A percentile compares a stretch with the other conserved stretches of the same genome.
These are phyloP conservation scores for Ceyx margarethae DNA, from an alignment of 2,113 vertebrate species.

Conservation along the genomic window DNA sequence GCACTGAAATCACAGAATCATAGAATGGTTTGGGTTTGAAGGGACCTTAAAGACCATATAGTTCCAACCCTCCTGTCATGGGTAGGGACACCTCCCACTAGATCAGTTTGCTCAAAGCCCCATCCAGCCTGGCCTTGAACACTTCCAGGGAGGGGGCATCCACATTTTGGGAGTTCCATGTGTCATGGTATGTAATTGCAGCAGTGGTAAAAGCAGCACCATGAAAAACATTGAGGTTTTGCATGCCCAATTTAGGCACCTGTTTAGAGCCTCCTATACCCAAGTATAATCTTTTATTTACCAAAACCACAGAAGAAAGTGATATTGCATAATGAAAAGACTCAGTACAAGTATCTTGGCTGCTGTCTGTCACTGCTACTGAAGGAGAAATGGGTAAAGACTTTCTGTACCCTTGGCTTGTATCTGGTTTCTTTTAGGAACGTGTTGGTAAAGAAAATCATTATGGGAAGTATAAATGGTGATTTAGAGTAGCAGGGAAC, in stretches of 20 bases:
- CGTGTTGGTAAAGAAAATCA: neutral
- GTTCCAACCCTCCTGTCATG: neutral
- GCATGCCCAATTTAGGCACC: neutral
- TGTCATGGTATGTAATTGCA: neutral
- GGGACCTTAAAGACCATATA: neutral
- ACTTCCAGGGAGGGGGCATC: neutral
- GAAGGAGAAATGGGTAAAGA: neutral
- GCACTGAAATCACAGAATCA: neutral
- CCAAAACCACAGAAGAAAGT: neutral
- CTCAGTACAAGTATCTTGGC: neutral
- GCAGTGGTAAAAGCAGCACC: neutral
- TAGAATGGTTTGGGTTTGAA: neutral
- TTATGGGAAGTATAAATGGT: fast-evolving
- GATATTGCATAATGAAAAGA: neutral
- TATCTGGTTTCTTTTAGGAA: neutral
- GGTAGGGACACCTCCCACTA: neutral
- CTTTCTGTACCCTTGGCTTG: neutral
- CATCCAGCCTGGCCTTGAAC: neutral
- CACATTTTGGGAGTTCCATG: neutral
- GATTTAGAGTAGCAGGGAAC: neutral
- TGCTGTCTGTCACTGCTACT: neutral
- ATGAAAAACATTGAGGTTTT: neutral
- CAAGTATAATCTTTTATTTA: neutral
- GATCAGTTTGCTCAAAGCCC: neutral
- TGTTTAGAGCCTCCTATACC: neutral